Conservation (phyloP, 1,140 invertebrate species). For the Kradibia gibbosae region DNA sequence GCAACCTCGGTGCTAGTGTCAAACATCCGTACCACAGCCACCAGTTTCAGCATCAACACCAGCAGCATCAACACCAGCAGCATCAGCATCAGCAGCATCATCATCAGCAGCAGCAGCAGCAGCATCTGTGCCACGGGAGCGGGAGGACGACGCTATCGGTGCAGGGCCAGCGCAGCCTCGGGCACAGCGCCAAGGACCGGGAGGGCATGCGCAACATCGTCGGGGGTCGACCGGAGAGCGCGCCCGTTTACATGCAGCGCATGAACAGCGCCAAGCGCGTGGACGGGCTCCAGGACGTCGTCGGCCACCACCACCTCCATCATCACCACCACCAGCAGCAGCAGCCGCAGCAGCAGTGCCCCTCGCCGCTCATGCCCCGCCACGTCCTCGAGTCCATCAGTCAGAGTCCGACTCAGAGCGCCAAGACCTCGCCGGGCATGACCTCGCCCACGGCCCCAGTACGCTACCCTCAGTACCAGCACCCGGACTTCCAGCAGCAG, state of each 20-base stretch:
- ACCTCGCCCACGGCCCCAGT: conserved; percentile 56
- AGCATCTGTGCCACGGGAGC: not conserved
- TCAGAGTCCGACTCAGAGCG: conserved; percentile 67
- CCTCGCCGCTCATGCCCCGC: conserved; percentile 66
- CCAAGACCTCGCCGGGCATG: conserved; percentile 60
- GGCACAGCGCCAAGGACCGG: conserved; percentile 61
- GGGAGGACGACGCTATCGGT: not conserved
- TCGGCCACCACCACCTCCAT: conserved; percentile 23
- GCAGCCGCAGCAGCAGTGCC: conserved; percentile 38
- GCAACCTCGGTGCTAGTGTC: conserved; percentile 11
- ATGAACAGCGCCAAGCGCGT: conserved; percentile 63
- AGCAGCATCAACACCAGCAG: not conserved
- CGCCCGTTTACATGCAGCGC: conserved; percentile 62
- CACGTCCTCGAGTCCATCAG: conserved; percentile 69
- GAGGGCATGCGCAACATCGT: conserved; percentile 68
- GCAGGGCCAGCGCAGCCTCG: not conserved
- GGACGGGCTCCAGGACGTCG: conserved; percentile 64
- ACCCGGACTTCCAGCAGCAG: conserved; percentile 55
- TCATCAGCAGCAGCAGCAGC: not conserved
- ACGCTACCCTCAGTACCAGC: conserved; percentile 60
- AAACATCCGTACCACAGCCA: conserved; percentile 13
- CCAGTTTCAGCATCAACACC: not conserved
- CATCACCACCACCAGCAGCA: conserved; percentile 22
- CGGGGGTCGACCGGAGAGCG: conserved; percentile 67
- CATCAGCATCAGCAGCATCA: not conserved